Evolutionary conservation across 2,113 vertebrate species (phyloP), one percentile per base, ranked within the genome.

Genomic region (Xiphophorus hellerii): DNA sequence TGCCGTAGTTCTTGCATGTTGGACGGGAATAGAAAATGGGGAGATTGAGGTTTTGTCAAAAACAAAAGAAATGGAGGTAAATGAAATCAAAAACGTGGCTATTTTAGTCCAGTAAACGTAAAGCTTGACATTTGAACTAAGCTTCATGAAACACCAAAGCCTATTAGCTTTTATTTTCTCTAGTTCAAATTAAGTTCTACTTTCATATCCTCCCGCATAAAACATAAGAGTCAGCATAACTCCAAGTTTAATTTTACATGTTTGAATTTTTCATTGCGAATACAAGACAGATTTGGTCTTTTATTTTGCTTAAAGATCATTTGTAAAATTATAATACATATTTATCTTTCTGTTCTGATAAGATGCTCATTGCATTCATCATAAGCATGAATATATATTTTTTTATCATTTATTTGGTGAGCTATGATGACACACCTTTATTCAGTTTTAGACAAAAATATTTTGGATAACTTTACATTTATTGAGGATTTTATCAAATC

Each of bases 141-240:
- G 64, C 25, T 39, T 12, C 64, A n/a, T 37, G 12, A 66, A 39
- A 25, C 33, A 66, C 17, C 37, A 25, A 66, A 11, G 22, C 22
- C 33, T 7, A 13, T 10, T n/a, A 25, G 22, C 14, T 25, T 17
- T 33, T 25, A 17, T 29, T 63, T 30, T 31, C 13, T 15, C 62
- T 31, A 13, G 29, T 5, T 62, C 12, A 31, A 66, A 67, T 63
- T 30, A 31, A 20, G 39, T 22, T 0, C 31, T 12, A 29, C 62
- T 31, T 82, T 76, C 74, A 66, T 65, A 60, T 58, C 54, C 75
- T 65, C 78, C 62, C 54, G 35, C 44, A 37, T n/a, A 68, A 42
- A 75, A 72, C 78, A 72, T 30, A 58, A 35, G 44, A 78, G 62
- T 73, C 65, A 66, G 54, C 61, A 54, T 1, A 1, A 82, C 80